phyloP scores from a whole-genome alignment of 1,140 invertebrate species.

The Dendroctonus ponderosae region DNA sequence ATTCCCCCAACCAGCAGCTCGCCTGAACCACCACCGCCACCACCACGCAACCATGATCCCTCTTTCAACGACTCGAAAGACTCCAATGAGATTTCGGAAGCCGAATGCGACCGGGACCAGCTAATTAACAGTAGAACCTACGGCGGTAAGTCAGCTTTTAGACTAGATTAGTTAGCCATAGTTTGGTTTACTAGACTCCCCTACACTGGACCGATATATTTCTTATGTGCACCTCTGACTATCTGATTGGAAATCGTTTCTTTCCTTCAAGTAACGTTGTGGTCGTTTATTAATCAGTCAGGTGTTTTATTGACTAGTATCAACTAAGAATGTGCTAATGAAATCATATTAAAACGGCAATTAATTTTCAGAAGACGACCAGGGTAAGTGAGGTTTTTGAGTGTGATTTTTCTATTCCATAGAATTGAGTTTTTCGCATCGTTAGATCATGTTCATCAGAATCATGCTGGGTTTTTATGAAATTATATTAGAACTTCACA shows the following conservation, averaged over 20 bases:
- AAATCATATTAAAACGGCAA: conserved; percentile 26
- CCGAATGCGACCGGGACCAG: conserved; percentile 84
- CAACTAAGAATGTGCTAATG: neutral
- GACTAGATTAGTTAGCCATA: neutral
- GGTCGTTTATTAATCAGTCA: too few relatives aligned
- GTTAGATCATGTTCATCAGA: too few relatives aligned
- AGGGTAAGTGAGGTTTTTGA: conserved; percentile 48
- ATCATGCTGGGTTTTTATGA: too few relatives aligned
- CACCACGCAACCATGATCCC: conserved; percentile 69
- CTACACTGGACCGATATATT: too few relatives aligned
- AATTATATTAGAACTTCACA: too few relatives aligned
- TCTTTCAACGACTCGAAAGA: conserved; percentile 88
- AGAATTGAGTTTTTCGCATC: too few relatives aligned
- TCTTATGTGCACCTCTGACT: too few relatives aligned
- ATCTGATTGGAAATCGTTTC: too few relatives aligned
- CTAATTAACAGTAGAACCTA: conserved; percentile 68
- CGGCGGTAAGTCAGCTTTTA: conserved; percentile 60
- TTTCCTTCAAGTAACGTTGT: too few relatives aligned
- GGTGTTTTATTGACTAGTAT: neutral
- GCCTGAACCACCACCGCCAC: conserved; percentile 81
- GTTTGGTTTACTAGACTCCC: too few relatives aligned
- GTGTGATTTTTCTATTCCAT: conserved; percentile 34
- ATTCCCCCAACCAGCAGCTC: conserved; percentile 61
- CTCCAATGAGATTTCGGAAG: conserved; percentile 90
- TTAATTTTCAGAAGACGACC: conserved; percentile 50